A percentile compares a stretch with the other conserved stretches of the same genome.
Evolutionary conservation across 2,888 invertebrate species (phyloP).

Genomic region (Leucophenga montana): DNA sequence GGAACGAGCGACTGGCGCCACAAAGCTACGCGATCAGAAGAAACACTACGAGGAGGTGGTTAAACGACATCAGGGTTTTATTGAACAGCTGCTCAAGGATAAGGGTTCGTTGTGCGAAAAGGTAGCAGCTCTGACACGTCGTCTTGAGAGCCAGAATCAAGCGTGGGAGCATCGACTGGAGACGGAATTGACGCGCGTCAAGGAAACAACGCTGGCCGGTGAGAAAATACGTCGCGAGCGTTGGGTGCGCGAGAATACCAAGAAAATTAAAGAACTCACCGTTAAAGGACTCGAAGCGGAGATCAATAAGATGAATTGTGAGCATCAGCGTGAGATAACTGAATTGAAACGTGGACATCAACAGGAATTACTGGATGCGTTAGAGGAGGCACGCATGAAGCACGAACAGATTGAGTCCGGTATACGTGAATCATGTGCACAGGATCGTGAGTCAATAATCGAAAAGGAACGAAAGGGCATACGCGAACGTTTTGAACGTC

Average conservation of each 20-base stretch:
- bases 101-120: constrained; percentile 83
- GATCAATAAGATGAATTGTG: constrained; percentile 83
- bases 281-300: constrained; percentile 91
- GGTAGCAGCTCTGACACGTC: constrained; percentile 70
- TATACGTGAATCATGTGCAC: constrained; percentile 77
- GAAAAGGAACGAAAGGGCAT: constrained; percentile 78
- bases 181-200: constrained; percentile 82
- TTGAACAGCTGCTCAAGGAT: constrained; percentile 86
- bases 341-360: constrained; percentile 76
- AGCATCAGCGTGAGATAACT: constrained; percentile 79
- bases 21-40: constrained; percentile 76
- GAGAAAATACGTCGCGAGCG: constrained; percentile 84
- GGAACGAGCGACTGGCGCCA: constrained; percentile 72
- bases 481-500: constrained; percentile 76
- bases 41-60: constrained; percentile 83
- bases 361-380: constrained; percentile 80
- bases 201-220: constrained; percentile 84
- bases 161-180: constrained; percentile 83
- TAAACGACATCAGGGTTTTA: constrained; percentile 86
- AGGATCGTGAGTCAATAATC: constrained; percentile 78
- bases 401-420: constrained; percentile 78
- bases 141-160: constrained; percentile 75
- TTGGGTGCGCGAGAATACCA: constrained; percentile 88
- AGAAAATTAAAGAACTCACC: constrained; percentile 90
- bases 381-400: constrained; percentile 79